Conservation (phyloP, 2,113 vertebrate species). For the Ranitomeya variabilis region DNA sequence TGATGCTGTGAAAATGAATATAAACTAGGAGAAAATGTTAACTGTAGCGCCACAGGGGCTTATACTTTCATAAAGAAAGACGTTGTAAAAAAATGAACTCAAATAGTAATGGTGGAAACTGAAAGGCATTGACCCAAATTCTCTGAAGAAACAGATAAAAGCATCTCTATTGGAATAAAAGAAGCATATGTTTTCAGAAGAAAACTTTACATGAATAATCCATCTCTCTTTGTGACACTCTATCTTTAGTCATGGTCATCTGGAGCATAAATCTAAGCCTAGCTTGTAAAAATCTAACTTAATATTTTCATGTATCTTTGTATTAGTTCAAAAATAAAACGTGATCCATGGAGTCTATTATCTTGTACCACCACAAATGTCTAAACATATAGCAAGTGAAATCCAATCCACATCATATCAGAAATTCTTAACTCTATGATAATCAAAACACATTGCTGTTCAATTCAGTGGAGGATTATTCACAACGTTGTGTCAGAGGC, state of each 20-base stretch:
- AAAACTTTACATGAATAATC: not conserved
- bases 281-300: not conserved
- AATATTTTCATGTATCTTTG: not conserved
- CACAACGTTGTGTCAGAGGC: no score
- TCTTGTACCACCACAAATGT: not conserved
- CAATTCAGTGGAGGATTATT: no score
- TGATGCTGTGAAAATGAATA: not conserved
- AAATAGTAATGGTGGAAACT: not conserved
- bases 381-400: no score
- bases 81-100: not conserved
- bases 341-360: not conserved
- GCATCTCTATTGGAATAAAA: constrained; percentile 1
- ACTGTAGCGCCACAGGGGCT: not conserved
- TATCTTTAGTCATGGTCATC: not conserved
- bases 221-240: not conserved
- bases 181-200: not conserved
- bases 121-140: not conserved
- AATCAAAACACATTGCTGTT: no score
- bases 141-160: not conserved
- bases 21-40: not conserved
- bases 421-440: not conserved
- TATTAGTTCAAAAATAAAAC: no score
- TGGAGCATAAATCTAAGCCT: not conserved
- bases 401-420: no score
- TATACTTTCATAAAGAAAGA: not conserved